These are phyloP conservation scores for Laticauda colubrina DNA, from an alignment of 2,113 vertebrate species.

Conservation along the genomic window DNA sequence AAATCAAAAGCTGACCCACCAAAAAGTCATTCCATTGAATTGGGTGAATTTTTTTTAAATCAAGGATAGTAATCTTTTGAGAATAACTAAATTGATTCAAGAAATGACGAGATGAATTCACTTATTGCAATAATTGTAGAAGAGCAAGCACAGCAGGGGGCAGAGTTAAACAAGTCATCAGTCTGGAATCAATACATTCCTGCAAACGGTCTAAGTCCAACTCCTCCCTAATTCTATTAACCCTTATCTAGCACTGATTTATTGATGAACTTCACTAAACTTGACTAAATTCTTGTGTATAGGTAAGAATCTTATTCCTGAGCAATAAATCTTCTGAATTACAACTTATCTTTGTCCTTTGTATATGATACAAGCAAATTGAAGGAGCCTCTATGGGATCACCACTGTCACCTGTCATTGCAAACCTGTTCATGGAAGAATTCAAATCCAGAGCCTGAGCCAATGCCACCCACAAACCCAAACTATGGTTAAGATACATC, in stretches of 20 bases:
- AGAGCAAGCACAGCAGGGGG: background rate
- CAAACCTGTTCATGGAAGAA: no score
- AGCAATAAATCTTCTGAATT: background rate
- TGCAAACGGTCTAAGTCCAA: background rate
- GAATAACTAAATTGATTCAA: background rate
- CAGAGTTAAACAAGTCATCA: background rate
- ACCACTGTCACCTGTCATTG: no score
- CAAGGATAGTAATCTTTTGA: background rate
- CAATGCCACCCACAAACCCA: no score
- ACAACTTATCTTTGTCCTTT: no score
- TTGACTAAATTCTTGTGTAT: background rate
- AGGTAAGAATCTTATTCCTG: background rate
- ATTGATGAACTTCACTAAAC: background rate
- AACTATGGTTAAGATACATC: no score
- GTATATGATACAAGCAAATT: no score
- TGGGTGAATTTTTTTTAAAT: background rate
- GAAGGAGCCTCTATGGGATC: no score
- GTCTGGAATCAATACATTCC: background rate
- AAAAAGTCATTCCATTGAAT: background rate
- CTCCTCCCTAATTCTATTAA: background rate
- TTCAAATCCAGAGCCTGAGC: no score
- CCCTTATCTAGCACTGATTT: background rate
- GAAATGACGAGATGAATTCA: background rate
- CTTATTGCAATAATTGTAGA: background rate
- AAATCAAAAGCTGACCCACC: background rate